A percentile compares a stretch with the other conserved stretches of the same genome.
Evolutionary conservation across 2,797 vertebrate genomes (phyloP).

Genomic region (Artibeus lituratus): DNA sequence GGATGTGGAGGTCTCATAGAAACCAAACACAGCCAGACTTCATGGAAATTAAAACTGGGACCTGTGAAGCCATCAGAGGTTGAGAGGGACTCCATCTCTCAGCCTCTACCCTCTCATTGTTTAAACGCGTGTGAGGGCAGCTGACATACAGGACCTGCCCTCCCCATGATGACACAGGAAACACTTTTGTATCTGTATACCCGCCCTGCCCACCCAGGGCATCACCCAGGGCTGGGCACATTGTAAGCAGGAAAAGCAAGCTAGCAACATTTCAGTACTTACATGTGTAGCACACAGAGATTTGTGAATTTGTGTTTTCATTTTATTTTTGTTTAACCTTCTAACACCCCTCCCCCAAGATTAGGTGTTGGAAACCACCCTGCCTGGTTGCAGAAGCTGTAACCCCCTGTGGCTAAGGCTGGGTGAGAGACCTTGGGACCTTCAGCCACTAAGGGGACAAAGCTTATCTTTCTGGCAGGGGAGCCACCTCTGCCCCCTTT

Average conservation of each 20-base stretch:
- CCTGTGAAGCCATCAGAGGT: background rate
- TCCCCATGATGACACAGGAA: background rate
- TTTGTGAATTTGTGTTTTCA: background rate
- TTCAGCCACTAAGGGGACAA: no score
- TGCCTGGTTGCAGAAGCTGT: no score
- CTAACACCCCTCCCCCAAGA: rapidly evolving
- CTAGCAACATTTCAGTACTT: background rate
- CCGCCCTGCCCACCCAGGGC: no score
- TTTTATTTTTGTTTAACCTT: background rate
- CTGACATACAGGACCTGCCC: background rate
- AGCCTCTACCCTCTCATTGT: background rate
- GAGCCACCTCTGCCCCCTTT: no score
- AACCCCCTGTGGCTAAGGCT: no score
- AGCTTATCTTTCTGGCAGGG: no score
- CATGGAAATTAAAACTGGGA: background rate
- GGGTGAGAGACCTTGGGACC: no score
- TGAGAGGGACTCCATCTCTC: background rate
- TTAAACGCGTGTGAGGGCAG: background rate
- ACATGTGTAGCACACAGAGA: background rate
- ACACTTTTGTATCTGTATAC: background rate
- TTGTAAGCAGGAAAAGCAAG: background rate
- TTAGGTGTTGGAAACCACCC: background rate
- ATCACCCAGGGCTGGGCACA: background rate
- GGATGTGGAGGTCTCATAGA: background rate
- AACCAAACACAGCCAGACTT: background rate